Percentiles rank a stretch among this genome's conserved stretches.
Conservation (phyloP, 2,113 vertebrate species). For the Centropus bengalensis region DNA sequence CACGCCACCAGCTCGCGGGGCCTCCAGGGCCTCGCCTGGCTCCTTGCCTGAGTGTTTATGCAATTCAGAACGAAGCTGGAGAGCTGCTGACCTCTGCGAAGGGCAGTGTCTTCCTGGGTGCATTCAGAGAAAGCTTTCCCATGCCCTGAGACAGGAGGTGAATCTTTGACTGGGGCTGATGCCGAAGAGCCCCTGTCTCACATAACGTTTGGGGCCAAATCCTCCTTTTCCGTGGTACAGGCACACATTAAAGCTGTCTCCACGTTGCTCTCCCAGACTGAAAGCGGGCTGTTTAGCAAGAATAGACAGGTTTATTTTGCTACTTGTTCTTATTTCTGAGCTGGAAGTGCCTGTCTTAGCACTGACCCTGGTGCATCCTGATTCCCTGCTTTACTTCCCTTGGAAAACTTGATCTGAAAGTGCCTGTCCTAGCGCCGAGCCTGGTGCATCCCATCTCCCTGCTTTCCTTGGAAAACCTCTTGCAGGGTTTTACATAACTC, state of each 20-base stretch:
- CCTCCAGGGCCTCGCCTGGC: not conserved
- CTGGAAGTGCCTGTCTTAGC: not conserved
- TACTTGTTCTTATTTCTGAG: not conserved
- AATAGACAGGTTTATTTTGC: not conserved
- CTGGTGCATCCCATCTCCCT: accelerated
- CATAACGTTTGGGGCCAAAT: not conserved
- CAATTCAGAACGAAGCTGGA: not conserved
- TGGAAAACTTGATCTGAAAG: not conserved
- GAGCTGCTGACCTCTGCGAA: slow-evolving; percentile 43
- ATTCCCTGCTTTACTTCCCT: not conserved
- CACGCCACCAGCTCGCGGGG: not conserved
- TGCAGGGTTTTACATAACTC: slow-evolving; percentile 15
- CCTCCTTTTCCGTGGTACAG: not conserved
- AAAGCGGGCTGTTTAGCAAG: not conserved
- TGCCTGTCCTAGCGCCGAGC: not conserved
- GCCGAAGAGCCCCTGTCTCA: not conserved
- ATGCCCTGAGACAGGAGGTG: not conserved
- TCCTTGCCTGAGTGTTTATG: not conserved
- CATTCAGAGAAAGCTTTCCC: not conserved
- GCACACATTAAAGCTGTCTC: accelerated
- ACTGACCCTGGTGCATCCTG: accelerated
- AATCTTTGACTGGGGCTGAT: not conserved
- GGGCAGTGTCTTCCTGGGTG: not conserved
- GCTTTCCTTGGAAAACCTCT: not conserved
- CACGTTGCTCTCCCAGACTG: not conserved